Base-by-base conservation (phyloP, 1,140 invertebrate genomes). In the Drosophila bipectinata region DNA sequence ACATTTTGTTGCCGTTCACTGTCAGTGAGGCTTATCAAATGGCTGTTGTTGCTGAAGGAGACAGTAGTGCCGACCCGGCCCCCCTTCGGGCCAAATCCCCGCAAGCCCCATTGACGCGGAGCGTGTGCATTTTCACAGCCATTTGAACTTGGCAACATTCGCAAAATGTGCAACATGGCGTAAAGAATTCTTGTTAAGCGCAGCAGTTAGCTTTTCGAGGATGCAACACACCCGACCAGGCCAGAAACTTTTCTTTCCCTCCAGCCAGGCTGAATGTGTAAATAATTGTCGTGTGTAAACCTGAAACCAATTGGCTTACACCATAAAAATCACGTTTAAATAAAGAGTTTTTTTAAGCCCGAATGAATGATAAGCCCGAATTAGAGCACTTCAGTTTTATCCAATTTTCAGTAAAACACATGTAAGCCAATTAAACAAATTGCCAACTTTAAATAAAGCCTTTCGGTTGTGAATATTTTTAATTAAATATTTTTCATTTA, bases 91-190 rank as follows among this genome's bases (percentile, higher is more conserved):
- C 49, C 34, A 37, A 9, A 10, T 18, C 12, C 49, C 26, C 49
- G 3, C n/a, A 24, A 9, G 48, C 34, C 8, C 24, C 14, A 2
- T 4, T 12, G 21, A 24, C 30, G 52, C 18, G 55, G 52, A 63
- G 52, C 77, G 82, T 71, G 77, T 75, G 74, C 82, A 83, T 87
- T 87, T 87, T 88, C 83, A 87, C 83, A 87, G 83, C 72, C 76
- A 76, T 88, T 87, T 87, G 83, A 87, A 88, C 79, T 87, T 83
- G 66, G 75, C 75, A 83, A 79, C 83, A 87, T 71, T 85, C 57
- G 64, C 83, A 72, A 76, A 78, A 88, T 88, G 82, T 88, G 83
- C 83, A 87, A 76, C 83, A 87, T 60, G 63, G 66, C 75, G 75
- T 77, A 69, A 79, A 76, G 75, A 76, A 88, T 77, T 72, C 83